Base-by-base conservation (phyloP, 1,140 invertebrate genomes). In the Venustaconcha ellipsiformis region DNA sequence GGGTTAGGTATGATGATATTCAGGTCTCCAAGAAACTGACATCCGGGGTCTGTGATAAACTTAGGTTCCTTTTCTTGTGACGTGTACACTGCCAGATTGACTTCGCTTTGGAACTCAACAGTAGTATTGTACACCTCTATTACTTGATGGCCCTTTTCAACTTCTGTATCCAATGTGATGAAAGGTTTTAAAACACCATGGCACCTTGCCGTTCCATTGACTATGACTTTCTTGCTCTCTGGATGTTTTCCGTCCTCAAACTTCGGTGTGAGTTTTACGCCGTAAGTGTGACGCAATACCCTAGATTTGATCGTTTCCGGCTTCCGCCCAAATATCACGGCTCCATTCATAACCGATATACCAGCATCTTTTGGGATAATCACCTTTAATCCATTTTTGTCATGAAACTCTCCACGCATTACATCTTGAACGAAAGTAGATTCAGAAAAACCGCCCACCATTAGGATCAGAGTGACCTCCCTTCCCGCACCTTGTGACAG, bases 381-480 rank as follows among this genome's bases (percentile, higher is more conserved):
- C 15, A 74, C 58, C 58, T 74, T 67, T 0, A 67, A 57, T 57
- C 57, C 57, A 11, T 66, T 48, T 58, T 67, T 74, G 18, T 66
- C 63, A 14, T 57, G 26, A 18, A 74, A 67, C 17, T 67, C 72
- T 13, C 37, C 18, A 15, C 48, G 63, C 56, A 76, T 76, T 15
- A 63, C 60, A 17, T 76, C 17, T 55, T 70, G 67, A 14, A 76
- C 74, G 55, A 70, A 65, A 2, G 74, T 68, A 18, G 74, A 76
- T 48, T 76, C 74, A n/a, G 74, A 76, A 66, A 76, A 70, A 6
- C 74, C 74, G 13, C 74, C 74, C 6, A 76, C 74, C 62, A 76
- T 69, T 55, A 76, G 62, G 17, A 76, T 76, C 6, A 67, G 57
- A 17, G 62, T 55, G 17, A 67, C 57, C 15, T 63, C 57, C 26